phyloP scores from a whole-genome alignment of 2,797 vertebrate genomes.

The Fistularia tabacaria region DNA sequence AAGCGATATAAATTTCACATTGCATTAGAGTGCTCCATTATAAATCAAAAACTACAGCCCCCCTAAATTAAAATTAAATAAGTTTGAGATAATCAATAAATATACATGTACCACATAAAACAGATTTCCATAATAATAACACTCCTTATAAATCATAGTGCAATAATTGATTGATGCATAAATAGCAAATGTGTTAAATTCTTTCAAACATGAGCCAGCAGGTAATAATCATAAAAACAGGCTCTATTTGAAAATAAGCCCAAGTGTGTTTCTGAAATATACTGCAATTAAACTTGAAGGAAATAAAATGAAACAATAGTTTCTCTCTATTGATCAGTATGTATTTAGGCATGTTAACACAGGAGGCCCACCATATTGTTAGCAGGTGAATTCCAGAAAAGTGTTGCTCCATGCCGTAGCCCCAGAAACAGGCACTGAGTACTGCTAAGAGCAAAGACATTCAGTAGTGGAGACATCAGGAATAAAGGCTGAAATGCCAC shows the following conservation, averaged over 20 bases:
- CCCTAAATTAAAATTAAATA: conserved; percentile 83
- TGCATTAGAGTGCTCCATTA: conserved; percentile 92
- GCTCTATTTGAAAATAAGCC: conserved; percentile 81
- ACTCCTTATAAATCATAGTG: conserved; percentile 94
- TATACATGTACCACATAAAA: conserved; percentile 76
- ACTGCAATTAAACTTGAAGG: conserved; percentile 77
- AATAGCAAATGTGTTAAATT: conserved; percentile 86
- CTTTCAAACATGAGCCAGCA: conserved; percentile 82
- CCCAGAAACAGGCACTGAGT: conserved; percentile 88
- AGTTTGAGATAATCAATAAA: conserved; percentile 66
- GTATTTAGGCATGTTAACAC: conserved; percentile 45
- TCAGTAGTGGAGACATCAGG: conserved; percentile 71
- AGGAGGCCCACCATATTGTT: conserved; percentile 85
- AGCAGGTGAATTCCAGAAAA: conserved; percentile 85
- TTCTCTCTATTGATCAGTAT: conserved; percentile 66
- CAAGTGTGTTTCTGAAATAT: conserved; percentile 78
- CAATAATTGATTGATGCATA: conserved; percentile 98
- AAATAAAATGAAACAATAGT: conserved; percentile 62
- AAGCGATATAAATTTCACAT: conserved; percentile 80
- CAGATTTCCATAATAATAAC: conserved; percentile 85
- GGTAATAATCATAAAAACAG: conserved; percentile 44
- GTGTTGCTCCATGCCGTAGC: conserved; percentile 83
- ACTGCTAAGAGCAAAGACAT: conserved; percentile 78
- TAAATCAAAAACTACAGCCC: conserved; percentile 90
- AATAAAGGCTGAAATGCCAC: conserved; percentile 40